Evolutionary conservation across 2,113 vertebrate genomes (phyloP), one percentile per base, ranked within the genome.

Genomic region (Oreochromis niloticus): DNA sequence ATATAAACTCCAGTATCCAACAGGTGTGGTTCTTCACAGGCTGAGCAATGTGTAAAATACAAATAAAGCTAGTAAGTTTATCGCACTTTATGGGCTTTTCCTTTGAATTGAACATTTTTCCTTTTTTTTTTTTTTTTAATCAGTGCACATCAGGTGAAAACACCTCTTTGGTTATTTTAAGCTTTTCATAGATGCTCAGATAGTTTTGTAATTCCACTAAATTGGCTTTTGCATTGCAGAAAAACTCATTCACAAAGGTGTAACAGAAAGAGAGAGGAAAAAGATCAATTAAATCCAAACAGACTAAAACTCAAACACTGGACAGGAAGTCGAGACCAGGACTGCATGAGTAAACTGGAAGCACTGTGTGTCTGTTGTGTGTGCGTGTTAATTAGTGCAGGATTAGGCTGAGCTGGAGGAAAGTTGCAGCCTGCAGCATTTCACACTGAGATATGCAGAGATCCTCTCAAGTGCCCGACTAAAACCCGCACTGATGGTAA

Each of bases 401-500:
- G 88, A 93, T 93, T 92, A 88, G 46, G 30, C 85, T 87, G 75
- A 91, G 91, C 83, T 19, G 56, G 61, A 66, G 80, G 30, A 88
- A 84, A 87, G 61, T 57, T 93, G 90, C 82, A 87, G 4, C 71
- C 14, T 88, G 87, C 86, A 90, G 85, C 89, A 91, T 92, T 94
- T 94, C 88, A 86, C 89, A 36, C 84, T 6, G 73, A 80, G 82
- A 85, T 88, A 88, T 55, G 56, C 7, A 10, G 55, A 88, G 59
- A 79, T 71, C n/a, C 30, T 86, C 54, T 80, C 43, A 30, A 85
- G 43, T 24, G 52, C 63, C 8, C 6, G 24, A 81, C 63, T 9
- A 4, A 27, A 63, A 78, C 4, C 41, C 3, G 24, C 32, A 81
- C 34, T 68, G 9, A 36, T 12, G 3, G 32, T 56, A 32, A 85